A percentile compares a stretch with the other conserved stretches of the same genome.
phyloP scores from a whole-genome alignment of 37 sponge, comb jelly and placozoan species.

The Corticium candelabrum region DNA sequence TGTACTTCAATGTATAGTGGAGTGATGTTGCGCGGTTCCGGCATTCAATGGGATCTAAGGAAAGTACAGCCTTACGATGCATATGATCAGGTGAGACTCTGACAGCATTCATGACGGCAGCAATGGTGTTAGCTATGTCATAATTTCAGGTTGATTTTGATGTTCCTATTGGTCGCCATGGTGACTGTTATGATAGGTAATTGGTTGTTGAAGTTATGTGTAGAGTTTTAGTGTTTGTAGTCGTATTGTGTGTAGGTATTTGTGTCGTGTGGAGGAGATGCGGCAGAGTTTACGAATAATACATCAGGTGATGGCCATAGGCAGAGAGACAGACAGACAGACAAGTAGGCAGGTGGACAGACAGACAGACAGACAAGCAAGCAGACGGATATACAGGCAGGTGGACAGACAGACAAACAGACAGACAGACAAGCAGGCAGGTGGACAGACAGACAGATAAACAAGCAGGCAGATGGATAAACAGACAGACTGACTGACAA shows the following conservation, averaged over 20 bases:
- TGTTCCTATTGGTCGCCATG: conserved; percentile 87
- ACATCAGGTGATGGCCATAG: conserved; percentile 62
- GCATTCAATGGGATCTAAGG: conserved; percentile 89
- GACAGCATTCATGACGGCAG: too few species aligned
- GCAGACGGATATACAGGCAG: too few species aligned
- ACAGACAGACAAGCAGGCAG: too few species aligned
- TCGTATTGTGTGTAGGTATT: conserved; percentile 35
- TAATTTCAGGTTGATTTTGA: conserved; percentile 99
- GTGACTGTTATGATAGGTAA: conserved; percentile 93
- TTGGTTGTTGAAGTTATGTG: not conserved
- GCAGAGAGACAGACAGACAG: not conserved
- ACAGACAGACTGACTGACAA: too few species aligned
- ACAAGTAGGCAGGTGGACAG: too few species aligned
- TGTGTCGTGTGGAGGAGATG: conserved; percentile 92
- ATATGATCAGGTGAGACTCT: conserved; percentile 65
- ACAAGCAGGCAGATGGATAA: too few species aligned
- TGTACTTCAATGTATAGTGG: conserved; percentile 28
- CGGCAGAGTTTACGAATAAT: conserved; percentile 89
- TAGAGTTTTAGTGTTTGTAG: not conserved
- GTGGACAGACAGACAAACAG: too few species aligned
- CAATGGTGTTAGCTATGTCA: too few species aligned
- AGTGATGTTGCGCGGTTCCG: conserved; percentile 90
- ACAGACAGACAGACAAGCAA: too few species aligned
- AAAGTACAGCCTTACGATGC: conserved; percentile 98
- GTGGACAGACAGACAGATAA: too few species aligned